Conservation (phyloP, 2,797 vertebrate species). For the Buceros bicornis region DNA sequence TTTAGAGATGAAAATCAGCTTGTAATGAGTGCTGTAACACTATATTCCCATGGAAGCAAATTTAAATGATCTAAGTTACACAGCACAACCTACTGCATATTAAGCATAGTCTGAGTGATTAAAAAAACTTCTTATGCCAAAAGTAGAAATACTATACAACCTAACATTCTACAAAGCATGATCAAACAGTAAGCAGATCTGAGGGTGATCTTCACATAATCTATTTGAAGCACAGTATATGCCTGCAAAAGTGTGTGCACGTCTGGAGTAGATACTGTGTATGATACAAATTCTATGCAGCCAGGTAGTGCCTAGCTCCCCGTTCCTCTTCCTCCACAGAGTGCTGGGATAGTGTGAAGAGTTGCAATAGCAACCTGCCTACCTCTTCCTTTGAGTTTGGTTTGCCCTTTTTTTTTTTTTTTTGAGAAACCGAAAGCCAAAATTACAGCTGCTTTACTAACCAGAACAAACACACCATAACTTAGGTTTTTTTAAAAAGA, state of each 20-base stretch:
- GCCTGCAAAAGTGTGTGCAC: background rate
- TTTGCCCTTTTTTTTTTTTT: background rate
- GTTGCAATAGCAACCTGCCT: background rate
- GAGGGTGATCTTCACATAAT: background rate
- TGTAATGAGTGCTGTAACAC: background rate
- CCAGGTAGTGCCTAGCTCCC: background rate
- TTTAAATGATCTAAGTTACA: background rate
- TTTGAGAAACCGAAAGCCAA: background rate
- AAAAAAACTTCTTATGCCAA: background rate
- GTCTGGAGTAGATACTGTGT: background rate
- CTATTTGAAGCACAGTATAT: background rate
- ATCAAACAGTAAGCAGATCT: background rate
- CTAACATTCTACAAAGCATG: background rate
- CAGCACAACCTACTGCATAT: background rate
- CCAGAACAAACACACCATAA: background rate
- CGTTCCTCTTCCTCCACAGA: background rate
- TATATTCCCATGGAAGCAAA: background rate
- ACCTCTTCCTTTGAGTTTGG: background rate
- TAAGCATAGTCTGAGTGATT: background rate
- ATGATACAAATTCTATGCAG: background rate
- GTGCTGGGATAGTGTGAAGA: background rate
- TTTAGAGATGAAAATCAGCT: conserved; percentile 24
- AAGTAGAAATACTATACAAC: background rate
- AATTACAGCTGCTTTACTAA: background rate
- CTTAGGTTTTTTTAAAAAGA: background rate